These are phyloP conservation scores for Caenorhabditis doughertyi DNA, from an alignment of 2,888 invertebrate genomes.

Conservation along the genomic window DNA sequence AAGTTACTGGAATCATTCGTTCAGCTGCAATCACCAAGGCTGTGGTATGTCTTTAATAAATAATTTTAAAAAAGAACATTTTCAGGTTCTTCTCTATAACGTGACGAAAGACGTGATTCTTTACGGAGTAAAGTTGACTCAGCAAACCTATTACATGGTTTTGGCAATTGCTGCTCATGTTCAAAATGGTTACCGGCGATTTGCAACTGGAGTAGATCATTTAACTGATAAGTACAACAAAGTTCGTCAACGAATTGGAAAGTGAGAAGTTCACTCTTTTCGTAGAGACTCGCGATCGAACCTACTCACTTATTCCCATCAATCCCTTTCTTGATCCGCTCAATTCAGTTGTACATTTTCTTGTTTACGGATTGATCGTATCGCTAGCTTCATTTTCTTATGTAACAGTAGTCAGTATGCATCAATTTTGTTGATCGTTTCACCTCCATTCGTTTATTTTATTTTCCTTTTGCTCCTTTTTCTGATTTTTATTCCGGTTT, in stretches of 20 bases:
- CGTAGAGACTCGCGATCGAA: constrained; percentile 26
- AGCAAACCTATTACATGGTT: constrained; percentile 75
- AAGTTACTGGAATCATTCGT: constrained; percentile 75
- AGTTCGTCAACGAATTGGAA: constrained; percentile 67
- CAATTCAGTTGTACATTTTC: constrained; percentile 37
- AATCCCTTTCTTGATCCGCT: constrained; percentile 14
- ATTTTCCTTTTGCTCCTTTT: constrained; percentile 30
- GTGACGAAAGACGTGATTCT: constrained; percentile 76
- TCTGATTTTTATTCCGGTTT: constrained; percentile 46
- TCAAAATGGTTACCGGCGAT: constrained; percentile 73
- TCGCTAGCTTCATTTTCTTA: constrained; percentile 10
- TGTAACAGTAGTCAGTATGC: constrained; percentile 53
- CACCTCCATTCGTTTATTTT: constrained; percentile 6
- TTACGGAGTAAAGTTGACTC: constrained; percentile 76
- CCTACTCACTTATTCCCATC: constrained; percentile 34
- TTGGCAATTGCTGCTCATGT: constrained; percentile 68
- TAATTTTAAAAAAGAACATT: not conserved
- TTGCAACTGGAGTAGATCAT: constrained; percentile 70
- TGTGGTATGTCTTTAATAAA: constrained; percentile 69
- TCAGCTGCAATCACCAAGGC: constrained; percentile 79
- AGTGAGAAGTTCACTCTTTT: constrained; percentile 30
- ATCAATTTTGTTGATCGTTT: constrained; percentile 43
- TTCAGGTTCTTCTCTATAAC: constrained; percentile 77
- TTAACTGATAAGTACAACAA: constrained; percentile 70
- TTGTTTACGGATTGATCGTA: constrained; percentile 30